Percentiles rank a stretch among this genome's conserved stretches.
phyloP scores from a whole-genome alignment of 2,888 invertebrate genomes.

The Ochropleura plecta region DNA sequence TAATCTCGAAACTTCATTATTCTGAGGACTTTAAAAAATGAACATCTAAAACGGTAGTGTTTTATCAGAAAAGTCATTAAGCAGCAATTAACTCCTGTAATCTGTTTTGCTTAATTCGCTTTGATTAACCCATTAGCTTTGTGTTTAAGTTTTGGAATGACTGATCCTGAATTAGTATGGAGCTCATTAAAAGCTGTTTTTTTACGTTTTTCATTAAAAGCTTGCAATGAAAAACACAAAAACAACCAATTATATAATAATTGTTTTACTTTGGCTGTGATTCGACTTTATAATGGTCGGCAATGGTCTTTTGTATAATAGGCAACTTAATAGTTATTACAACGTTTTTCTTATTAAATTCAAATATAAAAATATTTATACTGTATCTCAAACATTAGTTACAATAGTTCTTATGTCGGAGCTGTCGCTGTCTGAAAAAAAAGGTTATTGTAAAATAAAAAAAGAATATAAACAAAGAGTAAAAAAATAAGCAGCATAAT shows the following conservation, averaged over 20 bases:
- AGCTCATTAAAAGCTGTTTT: background rate
- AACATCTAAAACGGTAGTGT: slow-evolving; percentile 56
- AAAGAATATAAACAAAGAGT: no score
- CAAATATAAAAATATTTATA: background rate
- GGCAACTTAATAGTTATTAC: background rate
- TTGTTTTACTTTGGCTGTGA: background rate
- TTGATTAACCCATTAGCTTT: slow-evolving; percentile 24
- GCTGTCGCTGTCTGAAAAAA: no score
- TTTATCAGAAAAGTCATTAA: slow-evolving; percentile 67
- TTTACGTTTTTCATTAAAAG: background rate
- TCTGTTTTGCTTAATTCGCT: slow-evolving; percentile 60
- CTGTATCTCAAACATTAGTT: no score
- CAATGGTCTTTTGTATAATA: background rate
- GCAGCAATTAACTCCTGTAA: slow-evolving; percentile 62
- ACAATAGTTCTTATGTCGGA: no score
- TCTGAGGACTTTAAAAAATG: slow-evolving; percentile 48
- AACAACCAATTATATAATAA: background rate
- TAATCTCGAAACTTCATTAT: slow-evolving; percentile 69
- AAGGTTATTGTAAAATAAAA: no score
- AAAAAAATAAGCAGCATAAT: no score
- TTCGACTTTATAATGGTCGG: background rate
- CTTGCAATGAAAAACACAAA: background rate
- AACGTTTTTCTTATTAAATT: slow-evolving; percentile 6
- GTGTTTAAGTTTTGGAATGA: slow-evolving; percentile 12
- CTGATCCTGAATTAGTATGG: background rate